Percentiles rank a stretch among this genome's conserved stretches.
Conservation (phyloP, 2,113 vertebrate genomes). For the Loxodonta africana region DNA sequence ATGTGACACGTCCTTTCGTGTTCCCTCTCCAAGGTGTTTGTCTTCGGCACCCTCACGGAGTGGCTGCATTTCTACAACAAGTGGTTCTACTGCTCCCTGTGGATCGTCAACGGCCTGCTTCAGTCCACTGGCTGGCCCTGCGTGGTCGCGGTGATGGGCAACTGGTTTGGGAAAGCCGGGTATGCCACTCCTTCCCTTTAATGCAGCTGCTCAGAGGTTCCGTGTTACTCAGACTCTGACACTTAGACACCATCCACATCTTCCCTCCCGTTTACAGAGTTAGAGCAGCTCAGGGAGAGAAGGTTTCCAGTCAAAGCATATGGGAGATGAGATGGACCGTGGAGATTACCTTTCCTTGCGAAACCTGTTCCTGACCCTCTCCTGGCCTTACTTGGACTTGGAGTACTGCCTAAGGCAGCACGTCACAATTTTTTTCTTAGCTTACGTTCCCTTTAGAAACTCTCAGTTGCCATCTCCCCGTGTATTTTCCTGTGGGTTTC, state of each 20-base stretch:
- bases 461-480: neutral
- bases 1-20: neutral
- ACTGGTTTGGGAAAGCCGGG: conserved; percentile 99
- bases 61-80: conserved; percentile 97
- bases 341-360: neutral
- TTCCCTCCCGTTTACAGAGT: neutral
- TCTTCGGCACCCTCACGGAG: conserved; percentile 95
- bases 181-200: conserved; percentile 8
- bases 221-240: neutral
- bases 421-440: neutral
- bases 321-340: neutral
- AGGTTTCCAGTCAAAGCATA: accelerated
- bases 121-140: conserved; percentile 99
- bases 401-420: neutral
- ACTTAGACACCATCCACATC: neutral
- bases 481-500: neutral
- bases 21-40: conserved; percentile 88
- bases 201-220: neutral
- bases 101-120: conserved; percentile 96
- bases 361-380: neutral
- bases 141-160: conserved; percentile 98
- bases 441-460: neutral
- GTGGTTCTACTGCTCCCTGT: conserved; percentile 95
- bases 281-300: neutral
- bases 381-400: neutral